Evolutionary conservation across 2,797 vertebrate species (phyloP).

Genomic region (Hapalemur alaotrensis): DNA sequence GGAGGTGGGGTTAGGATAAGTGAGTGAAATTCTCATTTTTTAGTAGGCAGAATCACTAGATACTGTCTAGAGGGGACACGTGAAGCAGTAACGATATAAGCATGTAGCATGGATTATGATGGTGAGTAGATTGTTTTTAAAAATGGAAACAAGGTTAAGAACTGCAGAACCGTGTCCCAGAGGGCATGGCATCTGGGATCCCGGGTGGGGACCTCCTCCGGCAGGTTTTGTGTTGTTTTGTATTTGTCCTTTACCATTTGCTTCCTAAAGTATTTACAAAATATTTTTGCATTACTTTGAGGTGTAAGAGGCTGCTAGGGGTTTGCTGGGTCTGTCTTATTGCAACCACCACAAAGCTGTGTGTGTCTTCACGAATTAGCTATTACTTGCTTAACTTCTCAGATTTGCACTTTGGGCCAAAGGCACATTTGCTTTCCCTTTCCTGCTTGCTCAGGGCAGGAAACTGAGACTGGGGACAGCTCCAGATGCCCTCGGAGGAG

Average conservation of each 20-base stretch:
- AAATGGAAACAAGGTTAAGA: background rate
- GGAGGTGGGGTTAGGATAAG: background rate
- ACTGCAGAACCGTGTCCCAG: background rate
- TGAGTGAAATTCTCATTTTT: background rate
- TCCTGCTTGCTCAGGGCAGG: background rate
- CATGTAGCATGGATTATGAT: background rate
- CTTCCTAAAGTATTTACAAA: background rate
- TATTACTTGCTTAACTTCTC: constrained; percentile 18
- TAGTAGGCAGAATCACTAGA: background rate
- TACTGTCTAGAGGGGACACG: background rate
- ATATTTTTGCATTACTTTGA: background rate
- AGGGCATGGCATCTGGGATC: background rate
- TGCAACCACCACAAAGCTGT: background rate
- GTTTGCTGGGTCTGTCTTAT: constrained; percentile 4
- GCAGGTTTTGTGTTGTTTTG: background rate
- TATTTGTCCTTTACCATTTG: background rate
- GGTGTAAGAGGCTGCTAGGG: background rate
- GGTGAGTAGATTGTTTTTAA: background rate
- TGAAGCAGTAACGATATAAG: background rate
- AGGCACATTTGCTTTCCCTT: background rate
- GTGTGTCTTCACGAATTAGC: background rate
- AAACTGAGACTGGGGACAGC: background rate
- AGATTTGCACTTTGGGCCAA: background rate
- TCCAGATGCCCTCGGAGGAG: background rate
- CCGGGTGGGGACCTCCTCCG: background rate